Percentiles rank a stretch among this genome's conserved stretches.
These are phyloP conservation scores for Troides helena DNA, from an alignment of 2,888 invertebrate species.

Conservation along the genomic window DNA sequence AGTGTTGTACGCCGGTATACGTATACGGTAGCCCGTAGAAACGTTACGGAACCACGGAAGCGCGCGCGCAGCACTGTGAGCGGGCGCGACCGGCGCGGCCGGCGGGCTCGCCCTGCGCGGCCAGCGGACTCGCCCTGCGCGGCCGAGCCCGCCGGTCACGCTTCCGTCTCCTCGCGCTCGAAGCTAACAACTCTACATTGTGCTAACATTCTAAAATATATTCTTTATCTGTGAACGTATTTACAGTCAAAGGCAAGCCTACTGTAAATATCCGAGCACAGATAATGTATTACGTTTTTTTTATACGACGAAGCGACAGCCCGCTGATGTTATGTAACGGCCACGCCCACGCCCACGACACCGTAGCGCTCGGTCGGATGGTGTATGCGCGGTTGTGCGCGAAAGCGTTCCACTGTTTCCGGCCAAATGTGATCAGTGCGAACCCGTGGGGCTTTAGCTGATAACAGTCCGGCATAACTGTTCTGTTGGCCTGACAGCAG, in stretches of 20 bases:
- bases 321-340: too few species aligned
- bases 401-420: too few species aligned
- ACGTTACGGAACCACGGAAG: constrained; percentile 6
- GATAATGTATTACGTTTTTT: not conserved
- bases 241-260: not conserved
- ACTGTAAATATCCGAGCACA: not conserved
- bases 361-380: too few species aligned
- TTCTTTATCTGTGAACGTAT: constrained; percentile 11
- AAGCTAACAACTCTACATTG: constrained; percentile 6
- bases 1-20: not conserved
- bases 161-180: not conserved
- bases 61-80: constrained; percentile 2
- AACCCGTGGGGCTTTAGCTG: too few species aligned
- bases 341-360: too few species aligned
- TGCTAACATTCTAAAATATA: not conserved
- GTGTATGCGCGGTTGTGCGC: too few species aligned
- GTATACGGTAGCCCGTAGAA: not conserved
- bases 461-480: too few species aligned
- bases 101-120: not conserved
- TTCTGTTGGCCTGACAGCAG: too few species aligned
- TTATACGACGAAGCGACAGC: too few species aligned
- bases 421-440: too few species aligned
- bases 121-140: too few species aligned
- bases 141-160: not conserved
- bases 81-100: not conserved